Percentiles rank a stretch among this genome's conserved stretches.
These are phyloP conservation scores for Lipophrys pholis DNA, from an alignment of 2,113 vertebrate species.

Conservation along the genomic window DNA sequence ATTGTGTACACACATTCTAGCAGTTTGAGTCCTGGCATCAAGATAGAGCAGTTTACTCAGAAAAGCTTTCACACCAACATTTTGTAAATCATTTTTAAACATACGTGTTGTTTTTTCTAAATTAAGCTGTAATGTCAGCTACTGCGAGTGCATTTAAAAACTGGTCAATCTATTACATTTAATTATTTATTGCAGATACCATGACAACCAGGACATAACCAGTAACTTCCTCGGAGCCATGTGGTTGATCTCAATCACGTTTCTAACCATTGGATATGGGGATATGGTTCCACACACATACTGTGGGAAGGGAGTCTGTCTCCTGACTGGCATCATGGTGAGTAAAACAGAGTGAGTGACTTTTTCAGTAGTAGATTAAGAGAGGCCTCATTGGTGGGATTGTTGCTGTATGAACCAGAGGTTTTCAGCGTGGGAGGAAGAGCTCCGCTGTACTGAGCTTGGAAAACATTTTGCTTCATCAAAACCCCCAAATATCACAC, in stretches of 20 bases:
- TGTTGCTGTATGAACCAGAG: no score
- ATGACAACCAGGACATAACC: conserved; percentile 96
- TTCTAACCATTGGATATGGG: conserved; percentile 98
- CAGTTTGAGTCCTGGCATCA: conserved; percentile 22
- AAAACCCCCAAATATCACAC: no score
- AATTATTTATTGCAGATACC: conserved; percentile 89
- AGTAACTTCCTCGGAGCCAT: conserved; percentile 99
- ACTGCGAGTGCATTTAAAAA: conserved; percentile 9
- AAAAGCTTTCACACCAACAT: no score
- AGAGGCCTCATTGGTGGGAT: no score
- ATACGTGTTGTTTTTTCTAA: neutral
- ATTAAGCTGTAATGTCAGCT: neutral
- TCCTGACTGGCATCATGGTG: conserved; percentile 99
- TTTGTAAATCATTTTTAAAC: no score
- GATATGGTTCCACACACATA: conserved; percentile 99
- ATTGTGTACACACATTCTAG: conserved; percentile 34
- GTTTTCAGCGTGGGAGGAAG: no score
- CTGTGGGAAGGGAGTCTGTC: conserved; percentile 99
- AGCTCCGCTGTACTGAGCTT: no score
- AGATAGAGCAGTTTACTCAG: conserved; percentile 22
- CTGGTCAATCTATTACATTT: conserved; percentile 57
- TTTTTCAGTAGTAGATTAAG: neutral
- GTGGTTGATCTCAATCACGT: conserved; percentile 99
- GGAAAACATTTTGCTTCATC: no score
- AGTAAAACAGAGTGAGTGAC: conserved; percentile 64